These are phyloP conservation scores for Sebastes matsubarae DNA, from an alignment of 2,797 vertebrate species.

Conservation along the genomic window DNA sequence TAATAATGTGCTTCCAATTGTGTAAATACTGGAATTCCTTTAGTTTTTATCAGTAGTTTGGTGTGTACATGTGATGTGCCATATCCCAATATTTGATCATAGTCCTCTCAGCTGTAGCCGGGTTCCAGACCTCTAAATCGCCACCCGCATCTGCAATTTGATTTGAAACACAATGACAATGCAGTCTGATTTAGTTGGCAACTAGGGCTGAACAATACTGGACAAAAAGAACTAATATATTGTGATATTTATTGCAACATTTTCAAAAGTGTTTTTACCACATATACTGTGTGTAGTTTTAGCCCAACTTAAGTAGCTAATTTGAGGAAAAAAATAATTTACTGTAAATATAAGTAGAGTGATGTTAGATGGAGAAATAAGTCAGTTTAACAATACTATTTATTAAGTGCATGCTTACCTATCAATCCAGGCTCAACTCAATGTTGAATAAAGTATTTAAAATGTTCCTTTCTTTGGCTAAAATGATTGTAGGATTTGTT, in stretches of 20 bases:
- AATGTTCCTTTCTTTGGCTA: neutral
- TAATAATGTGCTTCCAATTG: neutral
- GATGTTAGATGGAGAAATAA: neutral
- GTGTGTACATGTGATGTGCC: neutral
- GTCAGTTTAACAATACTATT: neutral
- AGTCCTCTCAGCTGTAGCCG: neutral
- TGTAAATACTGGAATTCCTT: neutral
- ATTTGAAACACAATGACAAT: neutral
- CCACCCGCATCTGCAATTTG: neutral
- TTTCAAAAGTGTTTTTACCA: neutral
- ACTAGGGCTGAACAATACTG: neutral
- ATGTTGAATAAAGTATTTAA: neutral
- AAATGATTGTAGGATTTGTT: neutral
- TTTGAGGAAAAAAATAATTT: fast-evolving
- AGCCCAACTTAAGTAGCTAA: neutral
- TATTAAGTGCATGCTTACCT: neutral
- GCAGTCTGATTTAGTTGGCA: neutral
- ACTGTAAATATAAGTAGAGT: neutral
- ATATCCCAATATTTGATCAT: neutral
- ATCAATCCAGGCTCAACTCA: neutral
- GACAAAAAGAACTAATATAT: neutral
- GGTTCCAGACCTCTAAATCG: neutral
- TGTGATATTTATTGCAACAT: neutral
- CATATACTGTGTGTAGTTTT: neutral
- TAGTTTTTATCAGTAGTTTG: neutral